Conservation (phyloP, 2,888 invertebrate genomes). For the Pachydiplax longipennis region DNA sequence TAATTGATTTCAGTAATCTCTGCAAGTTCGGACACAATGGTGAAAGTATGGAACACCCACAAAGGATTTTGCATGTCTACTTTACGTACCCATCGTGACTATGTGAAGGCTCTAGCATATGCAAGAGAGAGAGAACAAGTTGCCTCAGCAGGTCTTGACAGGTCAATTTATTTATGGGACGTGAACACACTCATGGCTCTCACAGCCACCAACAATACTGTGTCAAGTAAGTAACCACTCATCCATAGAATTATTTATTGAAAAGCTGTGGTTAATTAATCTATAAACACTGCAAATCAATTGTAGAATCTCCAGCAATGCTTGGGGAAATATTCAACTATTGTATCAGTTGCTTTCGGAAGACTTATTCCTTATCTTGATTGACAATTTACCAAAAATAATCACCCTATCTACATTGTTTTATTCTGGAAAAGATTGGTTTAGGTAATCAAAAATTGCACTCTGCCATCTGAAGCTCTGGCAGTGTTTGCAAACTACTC, state of each 20-base stretch:
- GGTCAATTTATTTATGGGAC: conserved; percentile 98
- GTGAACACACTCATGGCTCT: conserved; percentile 96
- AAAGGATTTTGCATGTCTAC: conserved; percentile 99
- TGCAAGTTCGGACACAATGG: conserved; percentile 98
- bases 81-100: conserved; percentile 96
- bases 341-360: too few relatives aligned
- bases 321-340: too few relatives aligned
- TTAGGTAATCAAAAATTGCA: too few relatives aligned
- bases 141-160: conserved; percentile 96
- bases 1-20: conserved; percentile 81
- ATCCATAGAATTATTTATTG: conserved; percentile 33
- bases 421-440: too few relatives aligned
- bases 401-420: too few relatives aligned
- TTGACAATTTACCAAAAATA: too few relatives aligned
- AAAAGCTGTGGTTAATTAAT: too few relatives aligned
- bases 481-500: too few relatives aligned
- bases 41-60: conserved; percentile 99
- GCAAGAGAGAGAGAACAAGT: conserved; percentile 95
- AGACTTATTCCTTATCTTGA: too few relatives aligned
- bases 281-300: too few relatives aligned
- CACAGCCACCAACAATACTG: conserved; percentile 98
- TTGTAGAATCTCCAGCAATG: too few relatives aligned
- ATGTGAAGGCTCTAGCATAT: conserved; percentile 97
- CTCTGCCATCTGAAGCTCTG: too few relatives aligned
- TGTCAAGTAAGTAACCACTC: conserved; percentile 76